Evolutionary conservation across 2,113 vertebrate species (phyloP).

Genomic region (Setophaga kirtlandii): DNA sequence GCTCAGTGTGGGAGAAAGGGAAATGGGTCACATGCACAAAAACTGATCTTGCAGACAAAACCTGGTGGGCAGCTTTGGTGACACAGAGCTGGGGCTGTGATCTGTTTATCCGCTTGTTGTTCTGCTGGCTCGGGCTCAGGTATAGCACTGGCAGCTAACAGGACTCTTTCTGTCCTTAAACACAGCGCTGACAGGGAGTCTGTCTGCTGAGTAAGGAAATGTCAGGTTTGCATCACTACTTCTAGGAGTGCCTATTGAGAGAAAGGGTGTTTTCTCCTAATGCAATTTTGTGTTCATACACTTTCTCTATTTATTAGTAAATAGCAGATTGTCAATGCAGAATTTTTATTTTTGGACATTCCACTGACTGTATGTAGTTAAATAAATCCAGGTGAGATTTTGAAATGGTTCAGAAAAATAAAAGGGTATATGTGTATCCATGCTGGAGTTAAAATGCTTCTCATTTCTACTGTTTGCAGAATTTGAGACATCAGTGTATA

Average conservation of each 20-base stretch:
- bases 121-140: neutral
- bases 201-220: neutral
- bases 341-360: neutral
- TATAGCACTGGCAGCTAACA: neutral
- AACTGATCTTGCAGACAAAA: slow-evolving; percentile 1
- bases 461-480: neutral
- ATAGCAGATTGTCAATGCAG: neutral
- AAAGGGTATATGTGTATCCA: fast-evolving
- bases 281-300: fast-evolving
- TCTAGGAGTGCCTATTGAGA: neutral
- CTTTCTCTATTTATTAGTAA: neutral
- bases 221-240: neutral
- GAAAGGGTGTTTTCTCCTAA: neutral
- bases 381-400: neutral
- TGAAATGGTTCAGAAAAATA: neutral
- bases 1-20: neutral
- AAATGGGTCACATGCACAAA: neutral
- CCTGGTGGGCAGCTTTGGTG: neutral
- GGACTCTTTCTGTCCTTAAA: neutral
- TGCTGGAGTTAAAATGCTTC: neutral
- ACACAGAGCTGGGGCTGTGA: neutral
- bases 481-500: neutral
- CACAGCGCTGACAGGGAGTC: neutral
- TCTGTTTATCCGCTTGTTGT: neutral
- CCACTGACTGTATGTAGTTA: neutral